These are phyloP conservation scores for Zosterops lateralis DNA, from an alignment of 2,113 vertebrate species.

Conservation along the genomic window DNA sequence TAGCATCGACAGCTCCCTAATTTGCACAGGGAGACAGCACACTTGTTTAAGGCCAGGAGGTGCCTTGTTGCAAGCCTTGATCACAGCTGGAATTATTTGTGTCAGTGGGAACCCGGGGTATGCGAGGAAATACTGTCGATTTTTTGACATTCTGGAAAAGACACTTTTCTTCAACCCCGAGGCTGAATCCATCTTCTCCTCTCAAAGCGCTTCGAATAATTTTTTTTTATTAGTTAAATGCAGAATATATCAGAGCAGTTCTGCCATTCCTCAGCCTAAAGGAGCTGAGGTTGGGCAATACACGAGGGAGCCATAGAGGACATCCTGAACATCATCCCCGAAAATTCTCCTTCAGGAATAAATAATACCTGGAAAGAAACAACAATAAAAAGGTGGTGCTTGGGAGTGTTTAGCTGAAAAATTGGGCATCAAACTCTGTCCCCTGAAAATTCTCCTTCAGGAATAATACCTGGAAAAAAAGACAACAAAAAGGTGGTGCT, in stretches of 20 bases:
- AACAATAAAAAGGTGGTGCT: neutral
- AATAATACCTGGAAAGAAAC: neutral
- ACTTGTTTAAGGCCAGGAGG: neutral
- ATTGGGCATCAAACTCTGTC: accelerated
- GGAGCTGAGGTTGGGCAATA: neutral
- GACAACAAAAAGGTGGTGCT: neutral
- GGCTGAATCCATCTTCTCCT: neutral
- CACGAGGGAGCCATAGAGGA: accelerated
- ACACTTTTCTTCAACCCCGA: neutral
- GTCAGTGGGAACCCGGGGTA: neutral
- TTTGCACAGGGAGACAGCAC: conserved; percentile 1
- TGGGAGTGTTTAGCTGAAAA: neutral
- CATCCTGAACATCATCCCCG: neutral
- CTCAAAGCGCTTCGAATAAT: neutral
- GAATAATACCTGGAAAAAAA: neutral
- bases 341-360: neutral
- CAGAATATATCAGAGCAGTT: neutral
- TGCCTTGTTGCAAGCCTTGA: neutral
- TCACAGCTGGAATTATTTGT: neutral
- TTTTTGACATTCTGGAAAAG: neutral
- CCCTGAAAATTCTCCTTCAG: neutral
- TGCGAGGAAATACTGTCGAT: neutral
- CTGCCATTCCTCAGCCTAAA: neutral
- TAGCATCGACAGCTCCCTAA: conserved; percentile 38
- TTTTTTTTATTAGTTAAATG: neutral